These are phyloP conservation scores for Trichopoda pennipes DNA, from an alignment of 2,888 invertebrate genomes.

Conservation along the genomic window DNA sequence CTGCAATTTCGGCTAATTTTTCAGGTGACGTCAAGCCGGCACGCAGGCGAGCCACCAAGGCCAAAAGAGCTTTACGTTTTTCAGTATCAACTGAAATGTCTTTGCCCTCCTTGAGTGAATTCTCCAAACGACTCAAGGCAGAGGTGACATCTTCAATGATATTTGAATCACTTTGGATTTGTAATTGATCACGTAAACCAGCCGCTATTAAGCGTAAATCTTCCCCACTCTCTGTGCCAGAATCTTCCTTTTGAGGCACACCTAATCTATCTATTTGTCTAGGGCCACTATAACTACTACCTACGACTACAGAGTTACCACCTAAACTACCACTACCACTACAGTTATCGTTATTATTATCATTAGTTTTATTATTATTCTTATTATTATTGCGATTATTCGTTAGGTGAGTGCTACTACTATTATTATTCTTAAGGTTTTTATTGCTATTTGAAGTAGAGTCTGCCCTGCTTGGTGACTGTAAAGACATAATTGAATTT, in stretches of 20 bases:
- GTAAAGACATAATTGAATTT: slow-evolving; percentile 63
- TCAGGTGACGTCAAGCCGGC: slow-evolving; percentile 82
- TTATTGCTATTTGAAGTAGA: slow-evolving; percentile 45
- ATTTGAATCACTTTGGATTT: slow-evolving; percentile 84
- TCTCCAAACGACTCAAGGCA: slow-evolving; percentile 88
- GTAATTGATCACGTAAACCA: slow-evolving; percentile 82
- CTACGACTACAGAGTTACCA: slow-evolving; percentile 69
- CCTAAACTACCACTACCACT: slow-evolving; percentile 69
- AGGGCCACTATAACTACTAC: slow-evolving; percentile 66
- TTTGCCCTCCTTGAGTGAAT: slow-evolving; percentile 85
- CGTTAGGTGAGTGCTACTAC: slow-evolving; percentile 46
- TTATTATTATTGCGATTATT: slow-evolving; percentile 6
- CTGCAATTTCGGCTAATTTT: slow-evolving; percentile 74
- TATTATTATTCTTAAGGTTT: slow-evolving; percentile 36
- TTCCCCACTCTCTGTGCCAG: slow-evolving; percentile 87
- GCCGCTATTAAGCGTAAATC: slow-evolving; percentile 84
- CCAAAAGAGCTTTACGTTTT: slow-evolving; percentile 84
- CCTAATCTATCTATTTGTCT: slow-evolving; percentile 74
- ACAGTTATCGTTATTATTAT: slow-evolving; percentile 56
- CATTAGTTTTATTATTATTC: slow-evolving; percentile 1
- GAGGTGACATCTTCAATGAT: slow-evolving; percentile 89
- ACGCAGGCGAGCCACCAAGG: slow-evolving; percentile 87
- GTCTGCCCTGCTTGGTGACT: slow-evolving; percentile 58
- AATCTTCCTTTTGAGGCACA: slow-evolving; percentile 83
- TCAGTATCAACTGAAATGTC: slow-evolving; percentile 81